Conservation (phyloP, 2,113 vertebrate species). For the Hiodon tergisus region DNA sequence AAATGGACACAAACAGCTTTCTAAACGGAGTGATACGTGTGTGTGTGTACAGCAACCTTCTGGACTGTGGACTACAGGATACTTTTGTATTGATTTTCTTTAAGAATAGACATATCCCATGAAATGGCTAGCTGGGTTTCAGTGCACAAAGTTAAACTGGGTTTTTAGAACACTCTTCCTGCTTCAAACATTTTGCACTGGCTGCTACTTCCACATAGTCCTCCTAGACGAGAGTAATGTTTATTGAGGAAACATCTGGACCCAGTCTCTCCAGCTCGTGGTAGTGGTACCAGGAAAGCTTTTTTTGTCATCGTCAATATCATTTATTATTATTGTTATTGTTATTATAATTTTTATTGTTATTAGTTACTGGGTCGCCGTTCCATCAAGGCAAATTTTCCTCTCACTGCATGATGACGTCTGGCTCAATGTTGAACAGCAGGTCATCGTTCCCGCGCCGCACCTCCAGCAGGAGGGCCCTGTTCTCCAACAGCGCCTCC, state of each 20-base stretch:
- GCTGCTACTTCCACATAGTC: no score
- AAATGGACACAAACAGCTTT: background rate
- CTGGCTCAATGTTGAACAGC: constrained; percentile 80
- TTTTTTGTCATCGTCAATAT: background rate
- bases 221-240: no score
- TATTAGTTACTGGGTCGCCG: background rate
- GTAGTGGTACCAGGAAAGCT: no score
- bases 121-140: no score
- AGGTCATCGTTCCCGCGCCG: constrained; percentile 75
- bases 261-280: no score
- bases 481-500: constrained; percentile 67
- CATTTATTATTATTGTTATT: background rate
- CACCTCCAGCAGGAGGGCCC: constrained; percentile 76
- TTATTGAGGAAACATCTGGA: no score
- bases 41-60: no score
- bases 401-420: constrained; percentile 61
- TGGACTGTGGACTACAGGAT: no score
- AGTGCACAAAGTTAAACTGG: no score
- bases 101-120: background rate
- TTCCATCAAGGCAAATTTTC: no score
- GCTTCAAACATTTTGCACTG: no score
- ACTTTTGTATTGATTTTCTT: background rate
- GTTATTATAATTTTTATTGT: background rate
- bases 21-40: background rate
- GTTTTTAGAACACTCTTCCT: no score